These are phyloP conservation scores for Holacanthus passer DNA, from an alignment of 2,113 vertebrate species.

Conservation along the genomic window DNA sequence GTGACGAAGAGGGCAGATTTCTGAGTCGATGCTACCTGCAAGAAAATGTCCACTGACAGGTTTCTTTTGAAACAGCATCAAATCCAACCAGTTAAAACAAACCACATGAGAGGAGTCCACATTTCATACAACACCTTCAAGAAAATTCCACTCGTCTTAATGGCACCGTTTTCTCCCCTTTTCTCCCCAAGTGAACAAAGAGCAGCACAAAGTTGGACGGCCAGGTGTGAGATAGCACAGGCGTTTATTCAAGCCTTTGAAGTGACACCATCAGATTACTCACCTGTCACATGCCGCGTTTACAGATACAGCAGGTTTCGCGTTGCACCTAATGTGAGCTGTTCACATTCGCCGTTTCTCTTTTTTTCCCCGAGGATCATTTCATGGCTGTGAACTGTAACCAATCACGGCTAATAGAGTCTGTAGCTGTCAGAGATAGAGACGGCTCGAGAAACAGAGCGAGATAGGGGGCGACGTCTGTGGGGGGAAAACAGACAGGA, in stretches of 20 bases:
- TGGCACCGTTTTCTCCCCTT: neutral
- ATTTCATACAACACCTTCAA: neutral
- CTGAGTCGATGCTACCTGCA: conserved; percentile 16
- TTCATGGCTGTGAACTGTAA: conserved; percentile 76
- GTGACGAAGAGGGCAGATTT: neutral
- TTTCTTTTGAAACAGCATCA: neutral
- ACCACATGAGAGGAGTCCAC: conserved; percentile 16
- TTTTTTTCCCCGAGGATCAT: conserved; percentile 54
- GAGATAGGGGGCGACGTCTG: neutral
- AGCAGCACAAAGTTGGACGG: neutral
- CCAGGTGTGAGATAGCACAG: conserved; percentile 8
- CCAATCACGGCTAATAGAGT: conserved; percentile 79
- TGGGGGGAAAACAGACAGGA: conserved; percentile 23
- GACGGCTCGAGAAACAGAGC: conserved; percentile 19
- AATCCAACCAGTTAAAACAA: conserved; percentile 45
- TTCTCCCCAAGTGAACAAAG: conserved; percentile 15
- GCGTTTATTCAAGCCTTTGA: conserved; percentile 22
- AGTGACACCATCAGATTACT: conserved; percentile 35
- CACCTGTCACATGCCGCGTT: conserved; percentile 34
- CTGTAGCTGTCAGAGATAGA: conserved; percentile 63
- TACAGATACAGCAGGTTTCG: conserved; percentile 29
- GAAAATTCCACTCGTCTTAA: neutral
- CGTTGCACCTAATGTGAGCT: conserved; percentile 22
- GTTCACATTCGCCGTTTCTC: conserved; percentile 26
- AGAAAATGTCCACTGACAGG: conserved; percentile 18